Conservation (phyloP, 2,797 vertebrate genomes). For the Pangasius mekongensis region DNA sequence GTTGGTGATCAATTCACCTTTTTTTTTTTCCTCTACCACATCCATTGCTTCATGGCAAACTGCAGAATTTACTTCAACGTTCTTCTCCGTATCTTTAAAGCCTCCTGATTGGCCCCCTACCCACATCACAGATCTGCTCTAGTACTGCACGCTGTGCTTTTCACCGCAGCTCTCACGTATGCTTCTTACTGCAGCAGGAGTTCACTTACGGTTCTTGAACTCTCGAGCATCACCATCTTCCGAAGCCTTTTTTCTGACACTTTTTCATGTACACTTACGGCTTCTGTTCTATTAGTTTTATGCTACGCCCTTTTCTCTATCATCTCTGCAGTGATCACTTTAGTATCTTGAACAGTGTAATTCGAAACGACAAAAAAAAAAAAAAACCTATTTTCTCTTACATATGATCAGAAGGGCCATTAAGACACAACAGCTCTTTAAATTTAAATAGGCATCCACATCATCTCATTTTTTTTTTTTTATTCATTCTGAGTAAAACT, state of each 20-base stretch:
- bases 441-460: neutral
- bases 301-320: neutral
- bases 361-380: neutral
- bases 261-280: neutral
- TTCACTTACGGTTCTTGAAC: neutral
- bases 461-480: neutral
- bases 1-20: slow-evolving; percentile 12
- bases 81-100: neutral
- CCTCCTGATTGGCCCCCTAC: slow-evolving; percentile 7
- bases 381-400: neutral
- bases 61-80: slow-evolving; percentile 20
- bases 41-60: neutral
- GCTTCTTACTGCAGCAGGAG: neutral
- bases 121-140: slow-evolving; percentile 5
- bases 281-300: neutral
- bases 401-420: neutral
- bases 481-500: neutral
- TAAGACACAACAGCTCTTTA: neutral
- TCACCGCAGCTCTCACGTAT: neutral
- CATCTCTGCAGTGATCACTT: neutral
- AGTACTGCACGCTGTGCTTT: slow-evolving; percentile 5
- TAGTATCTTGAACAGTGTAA: neutral
- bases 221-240: neutral
- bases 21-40: neutral
- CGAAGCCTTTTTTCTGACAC: neutral